Evolutionary conservation across 2,888 invertebrate genomes (phyloP), one percentile per base, ranked within the genome.

Genomic region (Drosophila subsilvestris): DNA sequence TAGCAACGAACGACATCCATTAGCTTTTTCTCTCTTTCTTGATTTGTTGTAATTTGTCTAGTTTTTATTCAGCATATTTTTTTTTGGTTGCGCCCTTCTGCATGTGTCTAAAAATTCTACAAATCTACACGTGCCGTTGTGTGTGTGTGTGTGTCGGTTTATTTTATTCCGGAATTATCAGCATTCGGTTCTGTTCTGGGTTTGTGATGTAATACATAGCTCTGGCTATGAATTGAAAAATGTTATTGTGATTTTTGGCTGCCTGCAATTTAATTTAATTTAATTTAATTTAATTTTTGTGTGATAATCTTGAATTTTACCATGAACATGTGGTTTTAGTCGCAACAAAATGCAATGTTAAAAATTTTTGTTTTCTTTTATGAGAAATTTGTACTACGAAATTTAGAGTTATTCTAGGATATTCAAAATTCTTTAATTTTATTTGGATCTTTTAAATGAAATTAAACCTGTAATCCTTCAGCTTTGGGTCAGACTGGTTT

Each of bases 181-280:
- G 74, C 68, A 61, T 67, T 59, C 22, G 43, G 51, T 65, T 75
- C 66, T 56, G 37, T 57, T 56, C 49, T 53, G 69, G 48, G 47
- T 7, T 20, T 50, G 51, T 79, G 76, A 63, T 84, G 78, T 80
- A 81, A 84, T 78, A 75, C n/a, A 2, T 9, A 2, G 14, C n/a
- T 37, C 37, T n/a, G 27, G n/a, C 59, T 49, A n/a, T 12, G 73
- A 81, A 75, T 79, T 74, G 60, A 75, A 58, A 69, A 56, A 51
- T 63, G 59, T 48, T 42, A 32, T 45, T 29, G n/a, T 44, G 12
- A 12, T 29, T 20, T 37, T 27, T 4, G 29, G 14, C 9, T 12
- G 25, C 18, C 12, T 65, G 54, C 54, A 54, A 54, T 63, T 47
- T 51, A 10, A 37, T 14, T 14, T 7, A 1, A 10, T 63, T 47